These are phyloP conservation scores for Eupeodes latifasciatus DNA, from an alignment of 2,888 invertebrate genomes.

Conservation along the genomic window DNA sequence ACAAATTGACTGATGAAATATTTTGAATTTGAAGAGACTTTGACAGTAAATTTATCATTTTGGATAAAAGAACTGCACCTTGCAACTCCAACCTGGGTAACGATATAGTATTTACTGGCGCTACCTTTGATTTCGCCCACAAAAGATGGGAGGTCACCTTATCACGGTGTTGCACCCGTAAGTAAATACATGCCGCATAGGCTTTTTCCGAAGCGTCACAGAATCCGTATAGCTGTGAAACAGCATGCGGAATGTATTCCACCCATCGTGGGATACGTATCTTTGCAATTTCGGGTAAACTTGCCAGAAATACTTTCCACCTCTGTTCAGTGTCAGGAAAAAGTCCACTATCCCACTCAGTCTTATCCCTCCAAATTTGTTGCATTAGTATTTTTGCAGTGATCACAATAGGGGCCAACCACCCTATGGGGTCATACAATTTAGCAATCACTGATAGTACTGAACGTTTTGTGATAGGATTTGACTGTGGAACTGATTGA, in stretches of 20 bases:
- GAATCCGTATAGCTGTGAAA: slow-evolving; percentile 57
- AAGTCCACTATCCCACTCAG: background rate
- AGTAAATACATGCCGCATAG: slow-evolving; percentile 49
- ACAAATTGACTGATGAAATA: background rate
- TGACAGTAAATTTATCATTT: background rate
- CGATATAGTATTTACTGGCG: slow-evolving; percentile 43
- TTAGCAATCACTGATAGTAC: too few relatives aligned
- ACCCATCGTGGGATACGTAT: slow-evolving; percentile 11
- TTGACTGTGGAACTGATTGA: too few relatives aligned
- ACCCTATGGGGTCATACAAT: too few relatives aligned
- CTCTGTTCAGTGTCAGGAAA: background rate
- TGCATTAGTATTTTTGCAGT: slow-evolving; percentile 64
- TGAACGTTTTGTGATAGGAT: too few relatives aligned
- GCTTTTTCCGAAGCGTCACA: slow-evolving; percentile 63
- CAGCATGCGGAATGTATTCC: background rate
- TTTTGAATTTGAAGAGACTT: background rate
- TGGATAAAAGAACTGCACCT: slow-evolving; percentile 54
- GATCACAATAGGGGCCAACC: slow-evolving; percentile 51
- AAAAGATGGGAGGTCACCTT: slow-evolving; percentile 1
- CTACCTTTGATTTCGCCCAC: slow-evolving; percentile 45
- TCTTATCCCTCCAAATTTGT: slow-evolving; percentile 10
- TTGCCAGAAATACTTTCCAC: background rate
- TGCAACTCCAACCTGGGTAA: slow-evolving; percentile 18
- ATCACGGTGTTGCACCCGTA: background rate
- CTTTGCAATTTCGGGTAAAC: background rate